A percentile compares a stretch with the other conserved stretches of the same genome.
These are phyloP conservation scores for Cirrhinus molitorella DNA, from an alignment of 2,797 vertebrate genomes.

Conservation along the genomic window DNA sequence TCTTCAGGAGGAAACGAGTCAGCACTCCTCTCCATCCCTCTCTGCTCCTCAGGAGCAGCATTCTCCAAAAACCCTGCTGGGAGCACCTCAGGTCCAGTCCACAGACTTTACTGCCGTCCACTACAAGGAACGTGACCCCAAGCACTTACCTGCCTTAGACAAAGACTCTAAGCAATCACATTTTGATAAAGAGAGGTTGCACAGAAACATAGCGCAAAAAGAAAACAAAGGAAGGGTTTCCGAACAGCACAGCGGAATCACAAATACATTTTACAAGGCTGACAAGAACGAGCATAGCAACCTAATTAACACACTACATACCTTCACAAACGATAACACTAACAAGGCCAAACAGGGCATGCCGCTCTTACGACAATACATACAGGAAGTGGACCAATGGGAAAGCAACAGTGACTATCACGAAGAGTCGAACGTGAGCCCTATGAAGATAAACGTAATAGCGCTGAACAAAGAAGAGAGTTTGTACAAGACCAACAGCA, in stretches of 20 bases:
- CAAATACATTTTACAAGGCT: slow-evolving; percentile 27
- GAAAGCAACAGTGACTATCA: slow-evolving; percentile 61
- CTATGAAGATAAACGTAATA: slow-evolving; percentile 92
- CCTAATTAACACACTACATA: slow-evolving; percentile 38
- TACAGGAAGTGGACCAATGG: slow-evolving; percentile 74
- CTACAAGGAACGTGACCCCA: slow-evolving; percentile 82
- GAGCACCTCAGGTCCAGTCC: slow-evolving; percentile 79
- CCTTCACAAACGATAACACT: slow-evolving; percentile 69
- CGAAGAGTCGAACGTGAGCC: slow-evolving; percentile 85
- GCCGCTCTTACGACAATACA: slow-evolving; percentile 76
- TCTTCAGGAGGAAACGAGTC: slow-evolving; percentile 45
- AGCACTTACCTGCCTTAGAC: slow-evolving; percentile 83
- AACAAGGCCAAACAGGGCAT: slow-evolving; percentile 77
- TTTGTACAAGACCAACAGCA: slow-evolving; percentile 81
- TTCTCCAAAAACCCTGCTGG: slow-evolving; percentile 55
- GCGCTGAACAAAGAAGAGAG: slow-evolving; percentile 68
- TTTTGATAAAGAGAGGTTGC: slow-evolving; percentile 81
- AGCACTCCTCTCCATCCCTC: slow-evolving; percentile 61
- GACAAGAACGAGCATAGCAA: slow-evolving; percentile 41
- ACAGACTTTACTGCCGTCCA: slow-evolving; percentile 80
- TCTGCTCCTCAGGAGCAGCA: slow-evolving; percentile 49
- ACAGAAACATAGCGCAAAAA: slow-evolving; percentile 84
- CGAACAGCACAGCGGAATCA: slow-evolving; percentile 76
- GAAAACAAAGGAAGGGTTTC: slow-evolving; percentile 85
- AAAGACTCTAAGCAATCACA: slow-evolving; percentile 77